Evolutionary conservation across 2,113 vertebrate species (phyloP), one percentile per base, ranked within the genome.

Genomic region (Lasiurus cinereus): DNA sequence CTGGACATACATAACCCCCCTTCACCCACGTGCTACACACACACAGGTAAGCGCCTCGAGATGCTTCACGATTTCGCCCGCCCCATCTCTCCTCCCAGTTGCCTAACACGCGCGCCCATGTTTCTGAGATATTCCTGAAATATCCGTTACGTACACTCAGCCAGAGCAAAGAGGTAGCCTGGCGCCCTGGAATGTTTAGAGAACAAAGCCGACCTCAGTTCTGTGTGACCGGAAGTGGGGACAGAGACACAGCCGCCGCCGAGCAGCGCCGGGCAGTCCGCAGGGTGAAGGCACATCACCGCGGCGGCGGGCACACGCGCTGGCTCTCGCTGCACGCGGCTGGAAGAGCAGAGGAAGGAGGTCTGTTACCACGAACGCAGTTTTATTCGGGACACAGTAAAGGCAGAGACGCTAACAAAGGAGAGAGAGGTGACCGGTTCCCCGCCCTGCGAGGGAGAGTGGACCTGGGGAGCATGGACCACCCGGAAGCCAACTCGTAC

Each of bases 321-420:
- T 16, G 79, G 83, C 82, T 98, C 74, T 98, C 93, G 88, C 14
- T 79, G 48, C 22, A 39, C 93, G 91, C 62, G 96, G 95, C 59
- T 95, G 88, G 97, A 97, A 95, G 91, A 97, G 92, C 94, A 96
- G 97, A 96, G 97, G 93, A 96, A 95, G 76, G 90, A 95, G 77
- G 90, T 96, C 92, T 96, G 66, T 93, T 91, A 88, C 98, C 76
- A 97, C 96, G 97, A 98, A 98, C 94, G 85, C 98, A 91, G 97
- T 97, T 98, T 98, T 98, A 98, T 98, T 98, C 59, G 96, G 97
- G 97, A 98, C 95, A 93, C 97, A 97, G 97, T 96, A 97, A 93
- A 56, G 92, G 54, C 18, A 79, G 52, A 97, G n/a, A 93, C 36
- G 85, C 67, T 70, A 95, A 95, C 90, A 95, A 96, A 96, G 89